Conservation (phyloP, 1,140 invertebrate species). For the Tetramorium simillimum region DNA sequence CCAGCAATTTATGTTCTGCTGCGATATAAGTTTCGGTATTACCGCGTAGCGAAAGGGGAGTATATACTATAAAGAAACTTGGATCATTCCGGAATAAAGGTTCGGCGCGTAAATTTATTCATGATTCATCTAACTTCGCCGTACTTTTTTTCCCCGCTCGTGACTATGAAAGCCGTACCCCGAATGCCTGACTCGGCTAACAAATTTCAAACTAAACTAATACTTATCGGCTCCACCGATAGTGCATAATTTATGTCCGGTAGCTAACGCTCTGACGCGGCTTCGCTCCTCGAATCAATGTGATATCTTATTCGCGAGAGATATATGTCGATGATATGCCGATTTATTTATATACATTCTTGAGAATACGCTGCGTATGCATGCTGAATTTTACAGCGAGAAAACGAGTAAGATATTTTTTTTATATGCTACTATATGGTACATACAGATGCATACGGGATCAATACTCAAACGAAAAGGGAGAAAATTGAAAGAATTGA, state of each 20-base stretch:
- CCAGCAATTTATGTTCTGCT: slow-evolving; percentile 19
- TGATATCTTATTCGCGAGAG: slow-evolving; percentile 28
- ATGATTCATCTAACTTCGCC: slow-evolving; percentile 72
- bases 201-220: slow-evolving; percentile 58
- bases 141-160: slow-evolving; percentile 44
- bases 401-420: slow-evolving; percentile 55
- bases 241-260: slow-evolving; percentile 41
- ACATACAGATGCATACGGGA: slow-evolving; percentile 40
- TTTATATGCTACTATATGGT: too few relatives aligned
- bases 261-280: background rate
- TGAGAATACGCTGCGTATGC: background rate
- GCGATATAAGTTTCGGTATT: slow-evolving; percentile 39
- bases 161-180: slow-evolving; percentile 41
- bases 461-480: slow-evolving; percentile 30
- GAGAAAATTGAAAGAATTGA: slow-evolving; percentile 66
- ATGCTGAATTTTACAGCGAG: slow-evolving; percentile 39
- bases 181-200: slow-evolving; percentile 49
- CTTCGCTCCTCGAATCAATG: slow-evolving; percentile 28
- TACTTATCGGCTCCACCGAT: slow-evolving; percentile 57
- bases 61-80: slow-evolving; percentile 68
- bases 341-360: slow-evolving; percentile 30
- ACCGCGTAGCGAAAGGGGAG: background rate
- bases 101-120: slow-evolving; percentile 71
- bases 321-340: background rate
- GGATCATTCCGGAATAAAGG: slow-evolving; percentile 64